Evolutionary conservation across 2,113 vertebrate species (phyloP).

Genomic region (Bolborhynchus lineola): DNA sequence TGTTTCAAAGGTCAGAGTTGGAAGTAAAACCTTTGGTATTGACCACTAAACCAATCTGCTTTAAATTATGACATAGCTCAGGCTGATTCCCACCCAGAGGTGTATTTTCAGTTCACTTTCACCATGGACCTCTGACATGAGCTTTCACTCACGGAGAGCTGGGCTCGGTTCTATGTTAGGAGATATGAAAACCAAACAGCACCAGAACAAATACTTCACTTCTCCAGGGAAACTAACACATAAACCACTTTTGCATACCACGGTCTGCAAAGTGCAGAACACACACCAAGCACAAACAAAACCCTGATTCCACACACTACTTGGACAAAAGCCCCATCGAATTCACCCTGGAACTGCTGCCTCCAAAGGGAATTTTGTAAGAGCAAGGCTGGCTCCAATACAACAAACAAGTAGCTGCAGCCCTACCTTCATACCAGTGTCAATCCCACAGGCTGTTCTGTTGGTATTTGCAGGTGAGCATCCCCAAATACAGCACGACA

Average conservation of each 20-base stretch:
- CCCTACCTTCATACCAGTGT: neutral
- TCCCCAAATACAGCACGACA: neutral
- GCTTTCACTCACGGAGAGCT: neutral
- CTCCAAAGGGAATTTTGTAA: neutral
- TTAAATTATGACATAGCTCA: neutral
- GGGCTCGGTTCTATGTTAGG: neutral
- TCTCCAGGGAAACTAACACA: conserved; percentile 5
- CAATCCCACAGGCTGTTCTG: neutral
- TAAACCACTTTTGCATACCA: conserved; percentile 20
- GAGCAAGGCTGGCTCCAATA: neutral
- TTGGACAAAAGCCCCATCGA: neutral
- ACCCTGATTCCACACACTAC: neutral
- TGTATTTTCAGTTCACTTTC: conserved; percentile 15
- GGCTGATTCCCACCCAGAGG: neutral
- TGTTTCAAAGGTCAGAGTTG: neutral
- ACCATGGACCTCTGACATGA: neutral
- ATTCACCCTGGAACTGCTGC: neutral
- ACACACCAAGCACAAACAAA: conserved; percentile 15
- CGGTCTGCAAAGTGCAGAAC: neutral
- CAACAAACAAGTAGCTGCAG: neutral
- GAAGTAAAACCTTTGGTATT: neutral
- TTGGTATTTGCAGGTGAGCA: neutral
- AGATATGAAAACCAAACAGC: conserved; percentile 6
- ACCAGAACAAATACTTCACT: conserved; percentile 26
- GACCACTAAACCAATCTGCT: neutral